Evolutionary conservation across 1,140 invertebrate genomes (phyloP).

Genomic region (Fopius arisanus): DNA sequence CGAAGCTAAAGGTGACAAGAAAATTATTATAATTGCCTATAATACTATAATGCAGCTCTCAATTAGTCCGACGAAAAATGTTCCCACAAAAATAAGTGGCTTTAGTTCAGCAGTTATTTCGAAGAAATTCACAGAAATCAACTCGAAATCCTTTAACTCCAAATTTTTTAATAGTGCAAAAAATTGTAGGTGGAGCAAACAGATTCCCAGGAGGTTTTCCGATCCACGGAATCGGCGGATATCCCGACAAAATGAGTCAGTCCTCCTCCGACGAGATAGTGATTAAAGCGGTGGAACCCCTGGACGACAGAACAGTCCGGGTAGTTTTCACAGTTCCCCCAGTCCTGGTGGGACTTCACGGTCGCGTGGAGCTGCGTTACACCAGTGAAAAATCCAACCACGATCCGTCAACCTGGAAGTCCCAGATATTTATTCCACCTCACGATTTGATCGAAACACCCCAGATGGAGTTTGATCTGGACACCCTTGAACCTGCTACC

Average conservation of each 20-base stretch:
- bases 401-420: constrained; percentile 78
- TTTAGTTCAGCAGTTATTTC: too few species aligned
- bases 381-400: constrained; percentile 74
- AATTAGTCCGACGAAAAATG: too few species aligned
- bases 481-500: constrained; percentile 78
- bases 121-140: not conserved
- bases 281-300: constrained; percentile 74
- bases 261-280: constrained; percentile 64
- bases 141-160: too few species aligned
- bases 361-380: constrained; percentile 83
- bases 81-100: too few species aligned
- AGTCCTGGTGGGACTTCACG: constrained; percentile 84
- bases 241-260: constrained; percentile 43
- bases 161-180: too few species aligned
- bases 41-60: too few species aligned
- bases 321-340: constrained; percentile 82
- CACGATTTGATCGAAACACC: constrained; percentile 83
- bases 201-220: constrained; percentile 46
- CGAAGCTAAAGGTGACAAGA: too few species aligned
- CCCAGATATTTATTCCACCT: constrained; percentile 84
- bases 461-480: constrained; percentile 83
- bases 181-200: constrained; percentile 45
- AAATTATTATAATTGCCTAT: too few species aligned
- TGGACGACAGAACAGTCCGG: constrained; percentile 80
- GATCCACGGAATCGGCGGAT: constrained; percentile 42